Conservation (phyloP, 2,888 invertebrate genomes). For the Trissolcus brochymenae region DNA sequence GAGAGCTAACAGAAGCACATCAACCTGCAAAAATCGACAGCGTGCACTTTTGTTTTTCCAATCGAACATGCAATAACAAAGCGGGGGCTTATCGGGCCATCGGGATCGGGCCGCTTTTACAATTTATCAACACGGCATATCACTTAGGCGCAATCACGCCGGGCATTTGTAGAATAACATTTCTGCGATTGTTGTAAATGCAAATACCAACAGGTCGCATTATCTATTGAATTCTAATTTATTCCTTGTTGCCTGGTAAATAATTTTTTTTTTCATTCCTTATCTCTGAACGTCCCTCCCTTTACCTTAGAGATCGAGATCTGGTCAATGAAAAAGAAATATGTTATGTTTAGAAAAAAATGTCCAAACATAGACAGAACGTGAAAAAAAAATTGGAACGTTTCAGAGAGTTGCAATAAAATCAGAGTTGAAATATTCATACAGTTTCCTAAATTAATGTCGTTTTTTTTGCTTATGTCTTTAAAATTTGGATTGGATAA, state of each 20-base stretch:
- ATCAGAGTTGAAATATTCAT: no score
- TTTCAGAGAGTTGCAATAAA: no score
- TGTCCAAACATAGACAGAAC: no score
- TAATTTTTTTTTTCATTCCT: conserved; percentile 4
- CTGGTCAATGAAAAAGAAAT: conserved; percentile 17
- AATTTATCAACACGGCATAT: conserved; percentile 48
- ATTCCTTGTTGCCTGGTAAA: conserved; percentile 34
- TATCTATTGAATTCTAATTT: conserved; percentile 48
- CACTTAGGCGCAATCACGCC: conserved; percentile 38
- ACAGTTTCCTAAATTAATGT: no score
- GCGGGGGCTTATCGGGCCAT: conserved; percentile 36
- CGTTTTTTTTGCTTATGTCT: no score
- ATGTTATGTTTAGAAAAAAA: not conserved
- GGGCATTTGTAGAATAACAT: conserved; percentile 38
- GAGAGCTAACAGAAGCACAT: no score
- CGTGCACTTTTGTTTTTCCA: conserved; percentile 31
- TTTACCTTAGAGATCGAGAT: conserved; percentile 7
- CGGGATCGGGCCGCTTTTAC: conserved; percentile 33
- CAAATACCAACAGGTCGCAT: conserved; percentile 38
- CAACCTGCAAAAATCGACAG: conserved; percentile 6
- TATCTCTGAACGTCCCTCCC: not conserved
- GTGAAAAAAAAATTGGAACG: no score
- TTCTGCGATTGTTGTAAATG: conserved; percentile 49
- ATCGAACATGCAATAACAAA: conserved; percentile 38
- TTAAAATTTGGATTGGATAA: no score